Evolutionary conservation across 2,113 vertebrate species (phyloP).

Genomic region (Pedetes capensis): DNA sequence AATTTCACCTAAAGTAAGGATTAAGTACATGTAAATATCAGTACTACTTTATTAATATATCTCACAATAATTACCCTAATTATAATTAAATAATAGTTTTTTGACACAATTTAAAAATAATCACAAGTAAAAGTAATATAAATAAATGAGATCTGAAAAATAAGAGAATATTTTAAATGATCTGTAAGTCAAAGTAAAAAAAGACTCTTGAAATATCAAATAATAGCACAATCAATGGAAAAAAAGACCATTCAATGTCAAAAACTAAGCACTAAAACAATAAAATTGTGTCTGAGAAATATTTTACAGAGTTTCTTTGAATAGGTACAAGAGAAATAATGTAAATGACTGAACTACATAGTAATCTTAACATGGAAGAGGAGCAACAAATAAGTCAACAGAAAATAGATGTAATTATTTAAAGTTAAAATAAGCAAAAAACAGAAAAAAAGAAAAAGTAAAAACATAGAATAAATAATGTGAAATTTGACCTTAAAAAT

Average conservation of each 20-base stretch:
- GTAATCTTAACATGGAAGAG: neutral
- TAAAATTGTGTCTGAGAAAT: neutral
- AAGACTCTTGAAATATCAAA: neutral
- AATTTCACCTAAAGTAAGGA: neutral
- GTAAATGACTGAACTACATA: neutral
- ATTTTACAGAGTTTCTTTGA: neutral
- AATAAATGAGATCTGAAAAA: neutral
- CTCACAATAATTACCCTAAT: neutral
- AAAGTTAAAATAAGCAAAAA: neutral
- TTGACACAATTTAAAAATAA: neutral
- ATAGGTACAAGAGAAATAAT: neutral
- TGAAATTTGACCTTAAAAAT: neutral
- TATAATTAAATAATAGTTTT: neutral
- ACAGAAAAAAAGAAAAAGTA: conserved; percentile 11
- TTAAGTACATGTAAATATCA: neutral
- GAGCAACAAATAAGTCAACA: neutral
- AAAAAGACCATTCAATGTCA: neutral
- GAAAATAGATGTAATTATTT: neutral
- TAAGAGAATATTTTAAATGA: neutral
- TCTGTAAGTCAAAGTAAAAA: neutral
- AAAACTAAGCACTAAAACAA: neutral
- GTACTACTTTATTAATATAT: neutral
- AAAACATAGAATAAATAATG: neutral
- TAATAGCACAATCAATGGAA: neutral
- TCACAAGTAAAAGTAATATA: neutral